Conservation (phyloP, 2,113 vertebrate genomes). For the Choloepus hoffmanni region DNA sequence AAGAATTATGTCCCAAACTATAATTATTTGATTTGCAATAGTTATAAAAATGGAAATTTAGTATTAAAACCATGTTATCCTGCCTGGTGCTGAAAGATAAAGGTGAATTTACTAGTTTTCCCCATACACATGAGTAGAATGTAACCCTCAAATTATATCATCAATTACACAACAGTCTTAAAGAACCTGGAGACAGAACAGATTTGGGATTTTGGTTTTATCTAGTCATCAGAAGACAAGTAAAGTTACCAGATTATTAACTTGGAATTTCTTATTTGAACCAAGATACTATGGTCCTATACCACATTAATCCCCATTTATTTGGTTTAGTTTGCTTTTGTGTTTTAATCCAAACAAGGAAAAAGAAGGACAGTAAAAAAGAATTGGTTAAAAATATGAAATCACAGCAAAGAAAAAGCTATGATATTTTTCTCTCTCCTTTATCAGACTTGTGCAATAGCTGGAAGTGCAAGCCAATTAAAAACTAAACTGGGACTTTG, state of each 20-base stretch:
- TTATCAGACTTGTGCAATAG: neutral
- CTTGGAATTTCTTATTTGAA: slow-evolving; percentile 23
- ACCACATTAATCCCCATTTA: neutral
- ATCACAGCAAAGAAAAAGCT: neutral
- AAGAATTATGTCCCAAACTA: neutral
- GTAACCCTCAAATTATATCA: neutral
- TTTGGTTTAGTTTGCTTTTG: neutral
- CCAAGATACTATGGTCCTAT: neutral
- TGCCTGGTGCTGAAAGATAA: slow-evolving; percentile 46
- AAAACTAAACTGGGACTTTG: neutral
- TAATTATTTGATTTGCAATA: slow-evolving; percentile 36
- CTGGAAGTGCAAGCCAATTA: slow-evolving; percentile 35
- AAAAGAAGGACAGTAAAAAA: neutral
- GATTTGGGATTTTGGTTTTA: neutral
- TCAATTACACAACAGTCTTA: neutral
- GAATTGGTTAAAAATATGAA: neutral
- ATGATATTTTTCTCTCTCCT: neutral
- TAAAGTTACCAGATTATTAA: slow-evolving; percentile 16
- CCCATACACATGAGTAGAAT: neutral
- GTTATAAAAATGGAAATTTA: slow-evolving; percentile 37
- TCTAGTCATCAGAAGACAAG: neutral
- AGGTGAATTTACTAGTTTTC: neutral
- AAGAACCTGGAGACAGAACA: neutral
- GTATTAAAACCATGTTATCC: slow-evolving; percentile 12
- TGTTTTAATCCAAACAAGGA: neutral